Evolutionary conservation across 2,888 invertebrate genomes (phyloP).

Genomic region (Torymus tubicola): DNA sequence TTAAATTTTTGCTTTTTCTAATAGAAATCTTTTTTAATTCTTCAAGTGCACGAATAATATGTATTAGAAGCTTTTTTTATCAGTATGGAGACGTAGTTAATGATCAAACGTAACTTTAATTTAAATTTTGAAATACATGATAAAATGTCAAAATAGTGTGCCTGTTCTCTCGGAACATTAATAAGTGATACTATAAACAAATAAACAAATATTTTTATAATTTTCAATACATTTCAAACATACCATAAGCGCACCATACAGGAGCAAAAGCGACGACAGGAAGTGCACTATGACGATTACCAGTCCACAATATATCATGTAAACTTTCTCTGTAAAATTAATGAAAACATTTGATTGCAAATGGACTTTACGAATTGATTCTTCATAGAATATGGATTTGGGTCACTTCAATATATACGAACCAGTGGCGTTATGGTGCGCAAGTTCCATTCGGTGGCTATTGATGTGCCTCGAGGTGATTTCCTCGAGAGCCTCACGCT

Average conservation of each 20-base stretch:
- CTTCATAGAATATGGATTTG: background rate
- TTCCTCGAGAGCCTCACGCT: conserved; percentile 73
- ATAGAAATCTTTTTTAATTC: too few relatives aligned
- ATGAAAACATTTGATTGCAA: too few relatives aligned
- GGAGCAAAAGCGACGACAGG: conserved; percentile 73
- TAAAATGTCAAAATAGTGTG: too few relatives aligned
- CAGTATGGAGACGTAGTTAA: too few relatives aligned
- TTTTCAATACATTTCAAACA: background rate
- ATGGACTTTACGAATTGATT: too few relatives aligned
- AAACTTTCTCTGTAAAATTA: conserved; percentile 72
- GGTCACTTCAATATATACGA: background rate
- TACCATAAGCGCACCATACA: conserved; percentile 76
- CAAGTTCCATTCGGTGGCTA: conserved; percentile 75
- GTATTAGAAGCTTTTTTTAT: too few relatives aligned
- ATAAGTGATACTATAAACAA: too few relatives aligned
- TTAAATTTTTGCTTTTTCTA: too few relatives aligned
- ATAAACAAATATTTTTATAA: background rate
- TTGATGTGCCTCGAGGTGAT: conserved; percentile 74
- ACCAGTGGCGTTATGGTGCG: conserved; percentile 75
- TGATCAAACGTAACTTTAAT: too few relatives aligned
- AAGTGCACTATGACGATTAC: conserved; percentile 74
- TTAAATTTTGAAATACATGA: too few relatives aligned
- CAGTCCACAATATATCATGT: conserved; percentile 74
- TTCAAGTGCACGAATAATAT: too few relatives aligned
- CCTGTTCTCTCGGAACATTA: too few relatives aligned